Percentiles rank a stretch among this genome's conserved stretches.
Evolutionary conservation across 2,113 vertebrate species (phyloP).

Genomic region (Vulpes vulpes): DNA sequence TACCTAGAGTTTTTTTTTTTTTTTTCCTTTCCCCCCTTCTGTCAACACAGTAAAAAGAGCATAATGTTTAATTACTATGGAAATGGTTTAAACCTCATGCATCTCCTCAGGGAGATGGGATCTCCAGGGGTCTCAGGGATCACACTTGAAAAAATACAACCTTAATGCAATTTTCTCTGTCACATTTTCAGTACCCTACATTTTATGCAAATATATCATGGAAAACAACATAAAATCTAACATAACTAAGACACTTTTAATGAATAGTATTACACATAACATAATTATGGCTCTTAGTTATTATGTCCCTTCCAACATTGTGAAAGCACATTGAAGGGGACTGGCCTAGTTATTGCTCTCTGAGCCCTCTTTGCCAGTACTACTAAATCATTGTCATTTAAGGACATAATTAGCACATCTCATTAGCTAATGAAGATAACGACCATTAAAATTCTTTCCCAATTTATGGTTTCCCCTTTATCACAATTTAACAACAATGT

Average conservation of each 20-base stretch:
- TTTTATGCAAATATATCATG: not conserved
- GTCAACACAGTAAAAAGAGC: not conserved
- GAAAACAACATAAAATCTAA: not conserved
- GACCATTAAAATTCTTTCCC: constrained; percentile 70
- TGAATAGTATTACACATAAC: constrained; percentile 17
- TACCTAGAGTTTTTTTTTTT: not conserved
- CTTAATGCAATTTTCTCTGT: not conserved
- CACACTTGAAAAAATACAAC: not conserved
- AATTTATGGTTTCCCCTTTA: constrained; percentile 70
- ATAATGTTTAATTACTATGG: not conserved
- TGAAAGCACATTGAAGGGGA: not conserved
- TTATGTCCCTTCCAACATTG: not conserved
- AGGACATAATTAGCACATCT: constrained; percentile 76
- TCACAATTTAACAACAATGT: constrained; percentile 58
- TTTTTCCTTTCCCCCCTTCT: not conserved
- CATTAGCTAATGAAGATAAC: constrained; percentile 79
- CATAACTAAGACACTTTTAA: constrained; percentile 30
- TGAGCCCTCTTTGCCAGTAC: not conserved
- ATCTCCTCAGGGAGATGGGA: not conserved
- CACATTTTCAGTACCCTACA: not conserved
- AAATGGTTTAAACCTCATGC: not conserved
- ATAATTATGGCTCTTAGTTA: constrained; percentile 40
- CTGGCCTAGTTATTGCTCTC: constrained; percentile 7
- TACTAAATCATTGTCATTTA: constrained; percentile 79
- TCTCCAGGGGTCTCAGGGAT: not conserved